Evolutionary conservation across 2,797 vertebrate genomes (phyloP).

Genomic region (Malurus leucopterus): DNA sequence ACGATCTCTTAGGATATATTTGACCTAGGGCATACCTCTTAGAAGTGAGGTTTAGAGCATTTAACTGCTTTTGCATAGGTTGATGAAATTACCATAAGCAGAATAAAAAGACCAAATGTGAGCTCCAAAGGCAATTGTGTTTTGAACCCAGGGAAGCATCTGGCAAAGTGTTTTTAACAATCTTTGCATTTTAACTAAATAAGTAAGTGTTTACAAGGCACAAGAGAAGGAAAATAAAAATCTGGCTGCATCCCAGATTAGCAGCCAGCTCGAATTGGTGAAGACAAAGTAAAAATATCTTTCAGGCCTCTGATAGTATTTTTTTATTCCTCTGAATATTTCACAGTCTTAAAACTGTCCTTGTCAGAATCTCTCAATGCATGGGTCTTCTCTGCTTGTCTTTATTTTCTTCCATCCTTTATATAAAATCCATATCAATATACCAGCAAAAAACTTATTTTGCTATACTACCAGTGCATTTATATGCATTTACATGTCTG

Average conservation of each 20-base stretch:
- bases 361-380: background rate
- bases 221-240: constrained; percentile 45
- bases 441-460: background rate
- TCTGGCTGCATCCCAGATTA: constrained; percentile 25
- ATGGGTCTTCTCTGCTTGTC: background rate
- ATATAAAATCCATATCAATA: background rate
- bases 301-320: background rate
- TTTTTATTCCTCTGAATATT: background rate
- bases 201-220: constrained; percentile 45
- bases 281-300: constrained; percentile 31
- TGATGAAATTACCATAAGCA: background rate
- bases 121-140: constrained; percentile 3
- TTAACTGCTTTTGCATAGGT: background rate
- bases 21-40: background rate
- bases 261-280: constrained; percentile 9
- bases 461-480: background rate
- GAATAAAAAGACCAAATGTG: background rate
- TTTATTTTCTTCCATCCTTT: background rate
- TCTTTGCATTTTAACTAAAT: constrained; percentile 54
- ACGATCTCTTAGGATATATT: background rate
- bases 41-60: background rate
- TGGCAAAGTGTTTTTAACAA: constrained; percentile 35
- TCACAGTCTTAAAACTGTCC: background rate
- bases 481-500: background rate
- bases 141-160: constrained; percentile 45